phyloP scores from a whole-genome alignment of 2,113 vertebrate species.

The Trematomus loennbergii region DNA sequence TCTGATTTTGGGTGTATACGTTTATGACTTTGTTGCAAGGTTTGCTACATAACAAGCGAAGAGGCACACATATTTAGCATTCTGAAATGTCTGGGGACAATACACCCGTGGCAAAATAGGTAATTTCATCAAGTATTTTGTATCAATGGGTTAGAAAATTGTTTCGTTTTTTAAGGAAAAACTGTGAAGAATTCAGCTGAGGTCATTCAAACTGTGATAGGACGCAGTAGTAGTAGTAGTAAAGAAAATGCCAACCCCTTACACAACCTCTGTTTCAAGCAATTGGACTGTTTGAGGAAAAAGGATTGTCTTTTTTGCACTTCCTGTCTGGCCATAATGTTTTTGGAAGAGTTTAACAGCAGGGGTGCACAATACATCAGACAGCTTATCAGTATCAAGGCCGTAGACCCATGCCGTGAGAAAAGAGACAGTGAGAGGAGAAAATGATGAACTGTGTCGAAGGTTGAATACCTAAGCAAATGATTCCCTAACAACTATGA shows the following conservation, averaged over 20 bases:
- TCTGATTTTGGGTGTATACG: background rate
- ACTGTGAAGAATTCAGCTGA: background rate
- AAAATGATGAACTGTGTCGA: too few species aligned
- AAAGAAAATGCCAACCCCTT: background rate
- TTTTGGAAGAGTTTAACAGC: too few species aligned
- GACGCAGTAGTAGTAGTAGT: background rate
- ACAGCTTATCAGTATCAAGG: background rate
- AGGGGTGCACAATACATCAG: background rate
- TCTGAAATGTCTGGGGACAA: background rate
- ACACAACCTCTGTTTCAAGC: background rate
- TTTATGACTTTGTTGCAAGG: too few species aligned
- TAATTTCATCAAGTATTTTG: background rate
- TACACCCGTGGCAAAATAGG: background rate
- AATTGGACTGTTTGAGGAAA: background rate
- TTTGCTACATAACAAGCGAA: background rate
- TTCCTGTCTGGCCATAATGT: too few species aligned
- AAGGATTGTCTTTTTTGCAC: background rate
- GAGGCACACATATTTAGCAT: background rate
- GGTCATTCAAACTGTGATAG: background rate
- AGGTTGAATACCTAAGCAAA: too few species aligned
- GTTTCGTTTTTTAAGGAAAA: background rate
- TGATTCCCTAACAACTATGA: background rate
- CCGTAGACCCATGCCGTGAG: too few species aligned
- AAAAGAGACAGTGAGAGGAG: too few species aligned
- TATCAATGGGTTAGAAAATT: background rate